phyloP scores from a whole-genome alignment of 23 tunicate genomes.

The Halocynthia aurantium region DNA sequence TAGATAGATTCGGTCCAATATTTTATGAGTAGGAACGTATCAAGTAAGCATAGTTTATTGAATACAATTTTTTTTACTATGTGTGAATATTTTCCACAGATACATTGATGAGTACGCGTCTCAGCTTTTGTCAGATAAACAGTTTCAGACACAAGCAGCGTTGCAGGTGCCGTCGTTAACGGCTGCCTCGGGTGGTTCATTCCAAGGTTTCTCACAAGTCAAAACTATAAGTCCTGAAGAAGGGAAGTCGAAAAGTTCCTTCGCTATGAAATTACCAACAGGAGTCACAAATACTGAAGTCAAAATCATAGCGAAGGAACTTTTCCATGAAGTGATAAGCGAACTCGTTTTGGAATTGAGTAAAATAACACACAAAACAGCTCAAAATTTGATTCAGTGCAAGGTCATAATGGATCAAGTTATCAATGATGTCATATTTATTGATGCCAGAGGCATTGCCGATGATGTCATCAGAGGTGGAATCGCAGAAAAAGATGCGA shows the following conservation, averaged over 20 bases:
- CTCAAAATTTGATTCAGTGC: not conserved
- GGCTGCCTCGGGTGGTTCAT: not conserved
- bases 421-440: not conserved
- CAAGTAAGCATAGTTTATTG: no score
- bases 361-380: constrained; percentile 1
- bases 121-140: constrained; percentile 18
- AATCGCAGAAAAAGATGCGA: constrained; percentile 2
- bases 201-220: not conserved
- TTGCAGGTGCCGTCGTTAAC: not conserved
- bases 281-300: constrained; percentile 15
- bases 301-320: constrained; percentile 38
- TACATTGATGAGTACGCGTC: constrained; percentile 49
- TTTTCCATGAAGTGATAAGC: constrained; percentile 52
- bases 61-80: no score
- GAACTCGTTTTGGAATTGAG: constrained; percentile 24
- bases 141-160: not conserved
- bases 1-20: no score
- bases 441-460: constrained; percentile 8
- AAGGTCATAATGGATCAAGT: constrained; percentile 13
- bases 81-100: constrained; percentile 15
- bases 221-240: not conserved
- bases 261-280: not conserved
- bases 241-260: not conserved
- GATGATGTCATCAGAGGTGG: constrained; percentile 1
- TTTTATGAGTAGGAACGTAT: no score